These are phyloP conservation scores for Palythoa grandiflora DNA, from an alignment of 92 coral and sea anemone species.

Conservation along the genomic window DNA sequence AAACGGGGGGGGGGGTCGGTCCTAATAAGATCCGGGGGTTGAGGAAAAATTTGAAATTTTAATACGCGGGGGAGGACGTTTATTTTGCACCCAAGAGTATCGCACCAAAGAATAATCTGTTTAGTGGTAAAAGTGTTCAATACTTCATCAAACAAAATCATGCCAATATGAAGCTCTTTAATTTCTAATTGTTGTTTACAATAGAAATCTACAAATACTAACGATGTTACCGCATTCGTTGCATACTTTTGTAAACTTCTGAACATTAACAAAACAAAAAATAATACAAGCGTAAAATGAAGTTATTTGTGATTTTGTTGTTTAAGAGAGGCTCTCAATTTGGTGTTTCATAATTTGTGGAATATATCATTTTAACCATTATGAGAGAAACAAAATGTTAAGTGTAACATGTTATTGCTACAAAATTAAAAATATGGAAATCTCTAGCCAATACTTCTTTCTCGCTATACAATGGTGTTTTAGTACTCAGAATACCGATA, in stretches of 20 bases:
- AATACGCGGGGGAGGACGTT: too few species aligned
- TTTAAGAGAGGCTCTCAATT: not conserved
- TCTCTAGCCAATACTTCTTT: not conserved
- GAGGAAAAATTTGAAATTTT: too few species aligned
- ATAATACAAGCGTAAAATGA: not conserved
- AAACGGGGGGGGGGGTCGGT: too few species aligned
- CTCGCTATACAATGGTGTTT: not conserved
- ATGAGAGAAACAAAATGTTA: conserved; percentile 2
- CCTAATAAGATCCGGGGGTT: too few species aligned
- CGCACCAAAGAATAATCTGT: not conserved
- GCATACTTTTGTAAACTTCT: not conserved
- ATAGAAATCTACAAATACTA: not conserved
- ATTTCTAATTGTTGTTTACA: not conserved
- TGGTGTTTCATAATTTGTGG: not conserved
- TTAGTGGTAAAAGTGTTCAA: not conserved
- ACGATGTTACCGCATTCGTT: not conserved
- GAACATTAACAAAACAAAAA: too few species aligned
- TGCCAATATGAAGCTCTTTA: not conserved
- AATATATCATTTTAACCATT: not conserved
- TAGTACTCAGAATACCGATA: not conserved
- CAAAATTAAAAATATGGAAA: not conserved
- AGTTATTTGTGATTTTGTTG: not conserved
- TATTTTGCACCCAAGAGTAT: too few species aligned
- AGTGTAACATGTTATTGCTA: conserved; percentile 1
- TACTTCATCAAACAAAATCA: conserved; percentile 2